Base-by-base conservation (phyloP, 2,113 vertebrate species). In the Neolamprologus cancellatus region DNA sequence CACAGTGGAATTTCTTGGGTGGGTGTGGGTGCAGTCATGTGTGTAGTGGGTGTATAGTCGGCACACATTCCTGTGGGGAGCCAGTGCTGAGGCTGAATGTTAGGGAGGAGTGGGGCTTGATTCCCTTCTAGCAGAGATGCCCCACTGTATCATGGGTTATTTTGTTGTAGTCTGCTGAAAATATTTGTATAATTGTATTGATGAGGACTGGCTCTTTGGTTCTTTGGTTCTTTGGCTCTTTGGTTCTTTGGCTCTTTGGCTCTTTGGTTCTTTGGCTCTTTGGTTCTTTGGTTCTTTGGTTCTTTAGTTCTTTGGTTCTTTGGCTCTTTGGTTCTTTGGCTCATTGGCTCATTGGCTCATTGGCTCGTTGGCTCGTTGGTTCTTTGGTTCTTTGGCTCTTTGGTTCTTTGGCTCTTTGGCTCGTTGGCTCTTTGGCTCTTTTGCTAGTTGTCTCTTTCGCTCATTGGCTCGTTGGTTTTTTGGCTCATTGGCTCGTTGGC, bases 301-400 rank as follows among this genome's bases (percentile, higher is more conserved):
- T n/a, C 3, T 0, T 18, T 50, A 2, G 7, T 0, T 48, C 2
- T 0, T 8, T 48, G 1, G 46, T 0, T 48, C 1, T 0, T 41
- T 13, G 39, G 39, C 0, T 41, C 5, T 0, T 13, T 6, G 13
- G 5, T 0, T 41, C 3, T 0, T 41, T 14, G 3, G 41, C 0
- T 44, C 0, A 0, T 44, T 44, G 12, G 5, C 0, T 41, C 5
- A 0, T 41, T 41, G 39, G 12, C 0, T 41, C 5, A 0, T 41
- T 41, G 12, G 12, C 0, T 41, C 1, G 0, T 39, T 39, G 36
- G 10, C 0, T 44, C 0, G 0, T 44, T 44, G 1, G 6, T 0
- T 46, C 6, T 0, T 44, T 46, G 2, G 44, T 0, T 46, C 14
- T 0, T 14, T 44, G 41, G 41, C 0, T 44, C 41, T 0, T 13